These are phyloP conservation scores for Hydropsyche tenuis DNA, from an alignment of 1,140 invertebrate species.

Conservation along the genomic window DNA sequence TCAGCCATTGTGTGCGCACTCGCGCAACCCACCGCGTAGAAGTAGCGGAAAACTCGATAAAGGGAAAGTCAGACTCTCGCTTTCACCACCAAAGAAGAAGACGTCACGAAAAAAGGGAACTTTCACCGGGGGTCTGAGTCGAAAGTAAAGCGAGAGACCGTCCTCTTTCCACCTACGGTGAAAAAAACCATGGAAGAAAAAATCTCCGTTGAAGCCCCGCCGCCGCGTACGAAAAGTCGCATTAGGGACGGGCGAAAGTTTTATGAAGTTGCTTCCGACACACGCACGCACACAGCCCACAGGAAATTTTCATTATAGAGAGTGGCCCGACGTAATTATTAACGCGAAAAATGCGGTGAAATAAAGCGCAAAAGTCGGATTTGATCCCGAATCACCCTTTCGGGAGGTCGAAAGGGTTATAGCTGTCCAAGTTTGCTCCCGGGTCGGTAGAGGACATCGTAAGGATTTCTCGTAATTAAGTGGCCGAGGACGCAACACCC, in stretches of 20 bases:
- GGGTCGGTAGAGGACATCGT: neutral
- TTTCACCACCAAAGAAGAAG: neutral
- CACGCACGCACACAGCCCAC: no score
- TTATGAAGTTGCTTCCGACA: conserved; percentile 18
- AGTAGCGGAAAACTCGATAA: conserved; percentile 6
- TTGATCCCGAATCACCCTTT: no score
- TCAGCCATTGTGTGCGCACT: neutral
- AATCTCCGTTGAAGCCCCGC: conserved; percentile 28
- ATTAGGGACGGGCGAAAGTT: conserved; percentile 1
- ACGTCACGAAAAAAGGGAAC: conserved; percentile 14
- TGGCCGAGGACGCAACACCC: conserved; percentile 7
- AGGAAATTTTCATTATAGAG: conserved; percentile 26
- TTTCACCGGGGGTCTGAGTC: neutral
- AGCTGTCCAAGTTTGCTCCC: neutral
- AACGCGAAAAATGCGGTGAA: no score
- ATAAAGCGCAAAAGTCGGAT: no score
- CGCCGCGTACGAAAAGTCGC: neutral
- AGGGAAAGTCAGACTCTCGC: conserved; percentile 9
- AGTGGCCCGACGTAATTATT: conserved; percentile 3
- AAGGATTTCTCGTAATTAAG: conserved; percentile 18
- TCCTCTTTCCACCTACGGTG: neutral
- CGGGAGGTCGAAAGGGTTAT: neutral
- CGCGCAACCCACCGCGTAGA: neutral
- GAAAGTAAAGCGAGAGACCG: neutral
- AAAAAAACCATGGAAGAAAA: neutral